Conservation (phyloP, 2,888 invertebrate genomes). For the Willowsia nigromaculata region DNA sequence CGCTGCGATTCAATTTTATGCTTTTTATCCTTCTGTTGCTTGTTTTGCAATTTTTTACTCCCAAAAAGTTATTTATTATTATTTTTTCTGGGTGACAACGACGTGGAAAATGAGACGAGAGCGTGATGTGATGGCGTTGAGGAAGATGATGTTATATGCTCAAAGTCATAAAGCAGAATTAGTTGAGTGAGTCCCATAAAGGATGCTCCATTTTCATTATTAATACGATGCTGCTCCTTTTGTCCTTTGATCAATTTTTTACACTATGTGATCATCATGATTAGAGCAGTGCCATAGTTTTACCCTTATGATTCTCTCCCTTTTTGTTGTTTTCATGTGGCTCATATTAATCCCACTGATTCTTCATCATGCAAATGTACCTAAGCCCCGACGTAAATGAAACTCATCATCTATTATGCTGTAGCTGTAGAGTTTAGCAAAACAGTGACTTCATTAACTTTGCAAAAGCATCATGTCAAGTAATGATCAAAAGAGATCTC, state of each 20-base stretch:
- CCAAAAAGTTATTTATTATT: background rate
- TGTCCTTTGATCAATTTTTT: conserved; percentile 2
- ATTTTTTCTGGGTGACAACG: background rate
- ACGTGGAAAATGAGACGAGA: background rate
- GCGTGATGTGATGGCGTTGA: background rate
- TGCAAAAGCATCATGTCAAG: background rate
- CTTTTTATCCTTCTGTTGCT: background rate
- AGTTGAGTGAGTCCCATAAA: background rate
- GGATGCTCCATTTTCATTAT: background rate
- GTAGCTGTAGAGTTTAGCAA: background rate
- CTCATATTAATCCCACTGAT: background rate
- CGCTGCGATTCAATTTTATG: background rate
- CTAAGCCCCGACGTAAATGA: background rate
- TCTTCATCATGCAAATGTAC: background rate
- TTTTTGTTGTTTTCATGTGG: background rate
- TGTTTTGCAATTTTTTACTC: background rate
- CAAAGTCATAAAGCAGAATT: background rate
- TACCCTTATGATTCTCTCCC: background rate
- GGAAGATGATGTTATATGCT: background rate
- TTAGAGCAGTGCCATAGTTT: background rate
- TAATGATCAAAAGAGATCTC: background rate
- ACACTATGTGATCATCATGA: background rate
- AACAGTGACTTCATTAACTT: background rate
- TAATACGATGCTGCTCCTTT: background rate
- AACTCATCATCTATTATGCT: background rate